phyloP scores from a whole-genome alignment of 2,888 invertebrate genomes.

The Papilio protenor region DNA sequence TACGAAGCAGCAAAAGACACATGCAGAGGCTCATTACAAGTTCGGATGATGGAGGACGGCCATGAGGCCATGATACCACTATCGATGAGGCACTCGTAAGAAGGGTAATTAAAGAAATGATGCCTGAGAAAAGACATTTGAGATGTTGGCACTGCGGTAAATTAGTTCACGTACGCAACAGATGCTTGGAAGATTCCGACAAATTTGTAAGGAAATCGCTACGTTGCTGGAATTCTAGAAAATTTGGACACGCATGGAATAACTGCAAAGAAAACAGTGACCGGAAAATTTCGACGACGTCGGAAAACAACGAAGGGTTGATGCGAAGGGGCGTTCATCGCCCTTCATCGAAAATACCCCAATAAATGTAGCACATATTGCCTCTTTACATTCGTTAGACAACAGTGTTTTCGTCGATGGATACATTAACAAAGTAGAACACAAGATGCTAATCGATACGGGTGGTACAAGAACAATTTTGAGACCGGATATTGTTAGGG shows the following conservation, averaged over 20 bases:
- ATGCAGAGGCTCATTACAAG: too few relatives aligned
- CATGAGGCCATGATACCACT: too few relatives aligned
- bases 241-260: background rate
- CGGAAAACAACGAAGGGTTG: too few relatives aligned
- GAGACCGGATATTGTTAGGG: background rate
- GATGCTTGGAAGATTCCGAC: background rate
- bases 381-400: background rate
- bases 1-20: too few relatives aligned
- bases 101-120: too few relatives aligned
- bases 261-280: background rate
- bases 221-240: conserved; percentile 4
- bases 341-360: background rate
- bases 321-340: background rate
- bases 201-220: background rate
- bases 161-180: background rate
- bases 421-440: too few relatives aligned
- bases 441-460: too few relatives aligned
- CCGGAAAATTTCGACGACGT: background rate
- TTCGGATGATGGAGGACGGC: too few relatives aligned
- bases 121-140: too few relatives aligned
- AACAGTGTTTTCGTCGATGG: background rate
- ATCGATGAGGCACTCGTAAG: too few relatives aligned
- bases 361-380: background rate
- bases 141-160: background rate
- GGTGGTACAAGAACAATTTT: background rate